Evolutionary conservation across 2,797 vertebrate genomes (phyloP), one percentile per base, ranked within the genome.

Genomic region (Decapterus maruadsi): DNA sequence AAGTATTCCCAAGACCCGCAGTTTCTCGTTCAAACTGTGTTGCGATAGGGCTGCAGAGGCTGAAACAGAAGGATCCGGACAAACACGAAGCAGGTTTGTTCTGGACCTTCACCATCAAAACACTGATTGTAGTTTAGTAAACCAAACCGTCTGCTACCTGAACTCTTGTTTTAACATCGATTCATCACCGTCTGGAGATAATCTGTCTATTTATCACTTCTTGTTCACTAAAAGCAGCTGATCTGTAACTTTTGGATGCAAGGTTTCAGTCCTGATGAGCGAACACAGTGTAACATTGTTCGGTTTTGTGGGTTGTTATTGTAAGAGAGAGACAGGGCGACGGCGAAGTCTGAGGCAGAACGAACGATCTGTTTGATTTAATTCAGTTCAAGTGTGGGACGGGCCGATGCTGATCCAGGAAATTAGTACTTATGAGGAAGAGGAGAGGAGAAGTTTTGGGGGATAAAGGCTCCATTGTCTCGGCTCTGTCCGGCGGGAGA

Each of bases 391-490:
- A 53, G 53, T 40, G 61, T 58, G 55, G 67, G 63, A 64, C 56
- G 54, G 59, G 69, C 14, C 58, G 42, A 77, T 62, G 46, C 68
- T 70, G 66, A 73, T 76, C 63, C 85, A 87, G 89, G 83, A 87
- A 89, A 93, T 89, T 36, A 89, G 81, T 13, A 1, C 46, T 87
- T 71, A 58, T 48, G 60, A 77, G 20, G 12, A 51, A 76, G 58
- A 74, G 66, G 57, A 50, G 45, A 71, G 50, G 46, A 40, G 50
- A 69, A n/a, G 42, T 51, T 75, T 31, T 13, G 6, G 22, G 78
- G 78, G n/a, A 92, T 87, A 90, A 87, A 84, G 78, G 61, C 64
- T 73, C 59, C 68, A 61, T 89, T 91, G 88, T 92, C 43, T 68
- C 59, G 10, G 6, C n/a, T 16, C 34, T 26, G 31, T 75, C 57